Evolutionary conservation across 2,113 vertebrate species (phyloP).

Genomic region (Calyptomena viridis): DNA sequence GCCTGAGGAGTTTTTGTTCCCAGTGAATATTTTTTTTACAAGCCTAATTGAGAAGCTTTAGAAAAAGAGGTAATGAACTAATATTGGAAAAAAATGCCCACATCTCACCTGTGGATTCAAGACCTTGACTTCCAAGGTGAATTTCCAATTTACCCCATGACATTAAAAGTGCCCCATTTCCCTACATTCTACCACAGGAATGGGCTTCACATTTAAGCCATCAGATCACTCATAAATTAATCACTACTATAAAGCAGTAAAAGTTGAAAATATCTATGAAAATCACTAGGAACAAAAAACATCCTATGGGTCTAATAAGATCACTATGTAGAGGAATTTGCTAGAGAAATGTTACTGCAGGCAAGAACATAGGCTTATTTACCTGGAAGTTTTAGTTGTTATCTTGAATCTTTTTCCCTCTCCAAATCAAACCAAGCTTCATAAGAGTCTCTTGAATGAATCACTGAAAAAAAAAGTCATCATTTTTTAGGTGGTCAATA

Average conservation of each 20-base stretch:
- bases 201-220: accelerated
- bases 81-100: accelerated
- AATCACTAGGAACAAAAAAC: neutral
- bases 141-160: neutral
- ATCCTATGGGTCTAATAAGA: neutral
- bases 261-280: neutral
- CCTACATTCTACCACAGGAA: neutral
- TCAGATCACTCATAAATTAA: neutral
- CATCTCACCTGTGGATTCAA: neutral
- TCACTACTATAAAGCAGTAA: neutral
- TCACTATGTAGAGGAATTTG: neutral
- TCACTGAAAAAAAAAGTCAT: neutral
- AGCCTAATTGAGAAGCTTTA: neutral
- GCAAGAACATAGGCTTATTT: neutral
- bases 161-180: neutral
- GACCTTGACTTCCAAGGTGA: neutral
- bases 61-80: neutral
- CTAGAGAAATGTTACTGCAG: neutral
- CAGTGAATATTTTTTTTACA: neutral
- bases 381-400: neutral
- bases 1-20: neutral
- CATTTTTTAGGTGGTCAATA: neutral
- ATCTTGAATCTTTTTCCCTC: neutral
- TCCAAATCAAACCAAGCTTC: neutral
- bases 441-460: neutral